Conservation (phyloP, 2,113 vertebrate species). For the Petromus typicus region DNA sequence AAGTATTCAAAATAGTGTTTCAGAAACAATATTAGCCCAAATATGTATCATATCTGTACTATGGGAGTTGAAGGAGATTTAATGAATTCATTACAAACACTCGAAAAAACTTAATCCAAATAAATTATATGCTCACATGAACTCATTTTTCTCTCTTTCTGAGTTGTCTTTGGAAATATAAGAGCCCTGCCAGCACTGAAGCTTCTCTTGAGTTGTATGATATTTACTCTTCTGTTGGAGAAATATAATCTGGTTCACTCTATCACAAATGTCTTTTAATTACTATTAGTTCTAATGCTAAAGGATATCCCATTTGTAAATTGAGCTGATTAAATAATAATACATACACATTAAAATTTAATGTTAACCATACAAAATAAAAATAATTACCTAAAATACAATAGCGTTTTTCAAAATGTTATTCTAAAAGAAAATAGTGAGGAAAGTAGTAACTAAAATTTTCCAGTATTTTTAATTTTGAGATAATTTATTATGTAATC, state of each 20-base stretch:
- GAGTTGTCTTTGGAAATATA: not conserved
- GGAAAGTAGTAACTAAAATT: not conserved
- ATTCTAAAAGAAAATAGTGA: not conserved
- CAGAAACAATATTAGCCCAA: slow-evolving; percentile 58
- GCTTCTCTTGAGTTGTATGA: not conserved
- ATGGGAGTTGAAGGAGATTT: slow-evolving; percentile 14
- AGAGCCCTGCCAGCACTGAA: not conserved
- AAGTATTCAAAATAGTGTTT: slow-evolving; percentile 59
- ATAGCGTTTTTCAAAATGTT: not conserved
- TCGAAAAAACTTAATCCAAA: not conserved
- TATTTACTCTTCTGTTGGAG: not conserved
- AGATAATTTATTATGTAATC: not conserved
- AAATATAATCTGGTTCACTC: not conserved
- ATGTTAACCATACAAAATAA: not conserved
- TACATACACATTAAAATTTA: not conserved
- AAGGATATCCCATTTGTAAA: not conserved
- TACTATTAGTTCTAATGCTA: not conserved
- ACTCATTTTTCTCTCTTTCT: not conserved
- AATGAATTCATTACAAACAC: slow-evolving; percentile 37
- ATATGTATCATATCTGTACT: slow-evolving; percentile 31
- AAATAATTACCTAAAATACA: not conserved
- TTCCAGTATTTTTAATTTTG: not conserved
- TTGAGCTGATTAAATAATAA: not conserved
- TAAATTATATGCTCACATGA: not conserved
- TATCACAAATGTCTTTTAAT: not conserved